Evolutionary conservation across 2,888 invertebrate species (phyloP).

Genomic region (Oxyscelio sp.): DNA sequence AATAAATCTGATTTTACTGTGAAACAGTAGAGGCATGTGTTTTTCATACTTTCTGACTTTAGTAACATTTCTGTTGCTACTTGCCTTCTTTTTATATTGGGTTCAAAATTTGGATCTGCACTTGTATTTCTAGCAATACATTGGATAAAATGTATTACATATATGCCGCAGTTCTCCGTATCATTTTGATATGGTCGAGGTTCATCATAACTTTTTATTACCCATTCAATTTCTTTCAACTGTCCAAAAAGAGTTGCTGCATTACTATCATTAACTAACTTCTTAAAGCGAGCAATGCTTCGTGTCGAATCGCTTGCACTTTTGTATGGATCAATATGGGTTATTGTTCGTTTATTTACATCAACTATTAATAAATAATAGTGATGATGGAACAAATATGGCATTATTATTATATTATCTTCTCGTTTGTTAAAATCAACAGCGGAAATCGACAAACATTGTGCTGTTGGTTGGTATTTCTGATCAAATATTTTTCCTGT

Average conservation of each 20-base stretch:
- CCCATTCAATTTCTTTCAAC: slow-evolving; percentile 1
- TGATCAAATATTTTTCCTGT: slow-evolving; percentile 5
- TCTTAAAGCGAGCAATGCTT: background rate
- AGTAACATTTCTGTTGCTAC: background rate
- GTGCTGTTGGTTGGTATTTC: no score
- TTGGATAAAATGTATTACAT: slow-evolving; percentile 12
- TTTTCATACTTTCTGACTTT: slow-evolving; percentile 3
- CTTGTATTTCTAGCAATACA: background rate
- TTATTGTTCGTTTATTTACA: slow-evolving; percentile 2
- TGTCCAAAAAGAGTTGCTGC: background rate
- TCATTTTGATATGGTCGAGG: slow-evolving; percentile 11
- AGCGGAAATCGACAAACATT: background rate
- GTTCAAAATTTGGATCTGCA: background rate
- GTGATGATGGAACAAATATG: background rate
- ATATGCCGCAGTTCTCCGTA: slow-evolving; percentile 7
- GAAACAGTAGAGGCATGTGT: slow-evolving; percentile 12
- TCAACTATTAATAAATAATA: slow-evolving; percentile 5
- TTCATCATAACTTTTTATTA: background rate
- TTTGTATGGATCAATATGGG: background rate
- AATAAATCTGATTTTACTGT: background rate
- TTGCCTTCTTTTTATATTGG: background rate
- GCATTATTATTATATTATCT: slow-evolving; percentile 6
- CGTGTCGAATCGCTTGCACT: background rate
- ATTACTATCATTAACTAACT: background rate
- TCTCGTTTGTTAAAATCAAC: background rate